These are phyloP conservation scores for Chiloscyllium plagiosum DNA, from an alignment of 2,113 vertebrate species.

Conservation along the genomic window DNA sequence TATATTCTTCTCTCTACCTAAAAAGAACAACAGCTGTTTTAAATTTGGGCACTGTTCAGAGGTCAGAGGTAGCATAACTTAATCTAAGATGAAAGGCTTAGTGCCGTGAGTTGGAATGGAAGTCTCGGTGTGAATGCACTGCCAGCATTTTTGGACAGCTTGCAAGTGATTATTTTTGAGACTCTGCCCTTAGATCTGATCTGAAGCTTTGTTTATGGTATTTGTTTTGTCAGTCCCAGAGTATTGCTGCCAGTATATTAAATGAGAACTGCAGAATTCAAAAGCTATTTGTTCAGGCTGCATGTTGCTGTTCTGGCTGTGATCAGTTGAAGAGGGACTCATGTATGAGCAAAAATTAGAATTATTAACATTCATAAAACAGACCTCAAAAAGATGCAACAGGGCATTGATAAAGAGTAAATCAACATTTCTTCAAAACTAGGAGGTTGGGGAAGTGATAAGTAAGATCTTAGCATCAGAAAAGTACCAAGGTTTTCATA, in stretches of 20 bases:
- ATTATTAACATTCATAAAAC: not conserved
- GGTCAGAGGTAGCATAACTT: constrained; percentile 11
- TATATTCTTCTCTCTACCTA: not conserved
- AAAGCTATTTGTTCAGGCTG: not conserved
- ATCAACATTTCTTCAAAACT: not conserved
- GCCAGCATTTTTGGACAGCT: not conserved
- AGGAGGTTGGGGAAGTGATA: not conserved
- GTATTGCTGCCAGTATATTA: constrained; percentile 1
- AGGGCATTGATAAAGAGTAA: not conserved
- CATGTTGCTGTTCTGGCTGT: not conserved
- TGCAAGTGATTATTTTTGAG: constrained; percentile 27
- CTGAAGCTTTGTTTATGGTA: not conserved
- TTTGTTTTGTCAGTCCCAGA: not conserved
- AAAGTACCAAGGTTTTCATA: not conserved
- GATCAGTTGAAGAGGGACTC: not conserved
- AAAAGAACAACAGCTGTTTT: constrained; percentile 19
- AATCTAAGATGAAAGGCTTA: constrained; percentile 23
- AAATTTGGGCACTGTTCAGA: constrained; percentile 16
- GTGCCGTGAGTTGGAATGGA: not conserved
- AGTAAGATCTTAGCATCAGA: not conserved
- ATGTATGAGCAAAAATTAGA: not conserved
- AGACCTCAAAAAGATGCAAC: not conserved
- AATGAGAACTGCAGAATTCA: not conserved
- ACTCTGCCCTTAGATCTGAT: not conserved
- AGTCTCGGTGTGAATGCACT: not conserved